Evolutionary conservation across 2,113 vertebrate species (phyloP), one percentile per base, ranked within the genome.

Genomic region (Taurulus bubalis): DNA sequence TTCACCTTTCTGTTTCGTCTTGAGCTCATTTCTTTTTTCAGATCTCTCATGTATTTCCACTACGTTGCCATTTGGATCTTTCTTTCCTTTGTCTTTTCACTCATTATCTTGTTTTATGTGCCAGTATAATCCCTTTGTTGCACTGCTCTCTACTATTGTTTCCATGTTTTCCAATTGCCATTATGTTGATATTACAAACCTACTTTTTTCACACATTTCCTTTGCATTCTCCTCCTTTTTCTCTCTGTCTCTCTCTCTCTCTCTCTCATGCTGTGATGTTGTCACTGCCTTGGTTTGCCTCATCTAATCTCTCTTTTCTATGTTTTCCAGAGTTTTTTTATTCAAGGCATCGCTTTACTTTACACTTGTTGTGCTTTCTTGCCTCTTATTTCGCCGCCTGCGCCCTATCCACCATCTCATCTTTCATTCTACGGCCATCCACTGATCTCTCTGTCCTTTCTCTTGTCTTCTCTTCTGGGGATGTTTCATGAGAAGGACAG

Each of bases 401-500:
- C 71, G 49, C 51, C 59, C 51, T 74, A 24, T 92, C 75, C 15
- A 65, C 86, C 47, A 55, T 85, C 69, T 88, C 77, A 58, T 80
- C 82, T 70, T 94, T 94, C 93, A 91, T 94, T 93, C 94, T 93
- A 40, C 95, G 93, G 94, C 92, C 95, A 93, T 96, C 92, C 95
- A 96, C 92, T 97, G 94, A 96, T 93, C 92, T 95, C 91, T 96
- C 95, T 96, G 85, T 96, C 94, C 91, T 94, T 90, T 91, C 82
- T 93, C 68, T 91, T 88, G 72, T 94, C 92, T 94, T 94, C 93
- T 95, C 94, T 92, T 95, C 94, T 96, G 96, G 96, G 97, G 97
- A 95, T 96, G 94, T 95, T 88, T 96, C 94, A 93, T 96, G 96
- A 97, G 97, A 98, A 97, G 97, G 97, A 93, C 96, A 96, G 90